These are phyloP conservation scores for Zapornia atra DNA, from an alignment of 2,113 vertebrate species.

Conservation along the genomic window DNA sequence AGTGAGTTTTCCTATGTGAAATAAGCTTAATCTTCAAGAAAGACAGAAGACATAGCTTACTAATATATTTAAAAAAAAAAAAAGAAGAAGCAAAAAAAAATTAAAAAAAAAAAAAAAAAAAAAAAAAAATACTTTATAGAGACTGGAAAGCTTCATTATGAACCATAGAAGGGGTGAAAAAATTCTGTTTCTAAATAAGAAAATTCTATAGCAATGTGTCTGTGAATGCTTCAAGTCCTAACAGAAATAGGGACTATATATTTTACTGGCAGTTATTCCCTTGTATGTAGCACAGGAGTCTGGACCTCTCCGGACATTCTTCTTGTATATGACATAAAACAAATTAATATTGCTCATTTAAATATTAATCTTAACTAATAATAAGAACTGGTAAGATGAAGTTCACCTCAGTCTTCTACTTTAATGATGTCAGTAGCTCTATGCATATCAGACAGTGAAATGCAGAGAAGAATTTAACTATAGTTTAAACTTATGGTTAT, in stretches of 20 bases:
- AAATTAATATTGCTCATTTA: not conserved
- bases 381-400: not conserved
- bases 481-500: not conserved
- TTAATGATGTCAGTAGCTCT: not conserved
- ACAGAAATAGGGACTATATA: not conserved
- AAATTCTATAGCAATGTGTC: not conserved
- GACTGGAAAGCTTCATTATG: not conserved
- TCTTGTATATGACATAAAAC: not conserved
- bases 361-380: not conserved
- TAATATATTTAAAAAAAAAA: not conserved
- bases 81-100: no score
- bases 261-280: not conserved
- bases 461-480: not conserved
- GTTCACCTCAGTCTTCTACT: not conserved
- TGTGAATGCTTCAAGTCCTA: not conserved
- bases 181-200: not conserved
- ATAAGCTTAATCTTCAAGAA: conserved; percentile 2
- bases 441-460: not conserved
- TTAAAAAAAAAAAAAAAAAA: no score
- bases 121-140: no score
- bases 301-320: not conserved
- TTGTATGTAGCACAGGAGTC: not conserved
- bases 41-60: not conserved
- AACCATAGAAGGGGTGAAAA: not conserved
- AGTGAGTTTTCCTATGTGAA: not conserved